phyloP scores from a whole-genome alignment of 1,140 invertebrate species.

The Bombus consobrinus region DNA sequence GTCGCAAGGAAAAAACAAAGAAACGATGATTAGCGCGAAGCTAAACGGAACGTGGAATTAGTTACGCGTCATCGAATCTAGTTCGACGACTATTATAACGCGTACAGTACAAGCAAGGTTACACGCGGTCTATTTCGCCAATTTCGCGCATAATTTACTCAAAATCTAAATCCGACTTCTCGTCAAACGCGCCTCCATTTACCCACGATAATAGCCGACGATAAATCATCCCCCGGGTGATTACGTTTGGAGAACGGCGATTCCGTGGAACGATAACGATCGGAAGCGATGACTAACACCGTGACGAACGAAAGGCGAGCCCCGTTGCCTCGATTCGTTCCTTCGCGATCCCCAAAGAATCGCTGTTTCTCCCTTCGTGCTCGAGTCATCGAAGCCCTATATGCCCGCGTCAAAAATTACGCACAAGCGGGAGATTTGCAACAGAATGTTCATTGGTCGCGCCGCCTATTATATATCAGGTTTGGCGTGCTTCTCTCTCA shows the following conservation, averaged over 20 bases:
- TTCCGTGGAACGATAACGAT: conserved; percentile 20
- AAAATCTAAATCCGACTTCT: background rate
- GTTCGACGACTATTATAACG: background rate
- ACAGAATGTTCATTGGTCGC: background rate
- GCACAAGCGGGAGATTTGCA: background rate
- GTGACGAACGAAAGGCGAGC: background rate
- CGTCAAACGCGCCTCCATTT: background rate
- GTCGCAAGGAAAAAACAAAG: background rate
- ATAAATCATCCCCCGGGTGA: background rate
- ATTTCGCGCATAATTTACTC: background rate
- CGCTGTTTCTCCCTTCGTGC: background rate
- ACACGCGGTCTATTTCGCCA: background rate
- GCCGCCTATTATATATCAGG: background rate
- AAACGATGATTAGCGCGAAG: background rate
- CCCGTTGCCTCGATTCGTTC: background rate
- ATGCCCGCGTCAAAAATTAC: background rate
- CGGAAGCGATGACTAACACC: conserved; percentile 20
- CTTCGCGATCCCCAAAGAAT: background rate
- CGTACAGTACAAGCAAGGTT: background rate
- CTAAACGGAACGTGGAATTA: background rate
- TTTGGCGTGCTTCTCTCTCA: background rate
- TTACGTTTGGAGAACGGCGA: background rate
- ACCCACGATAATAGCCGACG: background rate
- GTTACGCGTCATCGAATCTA: background rate
- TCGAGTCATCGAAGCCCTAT: too few species aligned